phyloP scores from a whole-genome alignment of 2,888 invertebrate genomes.

The Monopis laevigella region DNA sequence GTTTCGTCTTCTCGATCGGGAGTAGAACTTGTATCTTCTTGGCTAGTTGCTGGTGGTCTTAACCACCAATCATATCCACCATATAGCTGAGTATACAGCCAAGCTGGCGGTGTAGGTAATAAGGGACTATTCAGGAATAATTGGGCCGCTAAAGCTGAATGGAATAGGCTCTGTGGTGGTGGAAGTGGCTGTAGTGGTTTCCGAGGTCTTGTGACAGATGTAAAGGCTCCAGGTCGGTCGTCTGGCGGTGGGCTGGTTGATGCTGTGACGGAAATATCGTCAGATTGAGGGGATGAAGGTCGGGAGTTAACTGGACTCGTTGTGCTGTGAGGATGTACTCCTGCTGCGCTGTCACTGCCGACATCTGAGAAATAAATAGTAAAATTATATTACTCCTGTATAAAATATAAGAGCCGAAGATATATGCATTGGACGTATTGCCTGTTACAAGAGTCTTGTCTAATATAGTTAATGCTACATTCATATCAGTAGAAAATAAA shows the following conservation, averaged over 20 bases:
- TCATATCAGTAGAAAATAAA: too few relatives aligned
- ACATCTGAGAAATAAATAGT: conserved; percentile 39
- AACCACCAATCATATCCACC: conserved; percentile 79
- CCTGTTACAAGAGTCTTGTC: too few relatives aligned
- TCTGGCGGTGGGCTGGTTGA: conserved; percentile 63
- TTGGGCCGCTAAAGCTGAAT: conserved; percentile 70
- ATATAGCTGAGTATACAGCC: conserved; percentile 81
- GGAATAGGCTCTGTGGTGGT: conserved; percentile 59
- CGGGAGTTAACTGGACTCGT: conserved; percentile 75
- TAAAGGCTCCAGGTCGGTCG: conserved; percentile 64
- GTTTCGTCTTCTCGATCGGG: conserved; percentile 55
- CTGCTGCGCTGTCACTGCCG: conserved; percentile 48
- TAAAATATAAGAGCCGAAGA: too few relatives aligned
- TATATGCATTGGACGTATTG: too few relatives aligned
- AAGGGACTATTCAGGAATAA: conserved; percentile 79
- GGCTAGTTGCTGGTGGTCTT: conserved; percentile 45
- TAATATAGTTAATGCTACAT: too few relatives aligned
- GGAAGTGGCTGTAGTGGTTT: conserved; percentile 56
- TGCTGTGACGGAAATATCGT: conserved; percentile 73
- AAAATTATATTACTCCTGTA: too few relatives aligned
- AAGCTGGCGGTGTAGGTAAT: conserved; percentile 79
- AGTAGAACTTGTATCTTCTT: conserved; percentile 51
- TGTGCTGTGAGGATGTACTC: conserved; percentile 73
- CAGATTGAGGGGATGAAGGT: conserved; percentile 65
- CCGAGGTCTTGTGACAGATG: conserved; percentile 53